Conservation (phyloP, 2,797 vertebrate genomes). For the Sternarchorhynchus goeldii region DNA sequence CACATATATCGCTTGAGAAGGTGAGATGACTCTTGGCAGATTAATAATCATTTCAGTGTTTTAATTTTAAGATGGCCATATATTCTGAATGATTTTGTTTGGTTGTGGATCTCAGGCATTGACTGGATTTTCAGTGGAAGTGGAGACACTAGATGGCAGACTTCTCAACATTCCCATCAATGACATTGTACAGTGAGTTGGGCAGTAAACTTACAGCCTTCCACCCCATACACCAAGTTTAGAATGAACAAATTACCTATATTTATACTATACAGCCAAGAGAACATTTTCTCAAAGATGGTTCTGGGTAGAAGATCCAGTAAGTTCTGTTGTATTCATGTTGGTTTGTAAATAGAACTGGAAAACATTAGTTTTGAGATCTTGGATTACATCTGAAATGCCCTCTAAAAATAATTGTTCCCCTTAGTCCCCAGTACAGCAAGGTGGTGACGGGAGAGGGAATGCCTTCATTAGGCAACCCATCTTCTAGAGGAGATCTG, state of each 20-base stretch:
- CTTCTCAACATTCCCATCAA: slow-evolving; percentile 89
- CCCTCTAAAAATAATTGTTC: not conserved
- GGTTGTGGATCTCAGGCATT: slow-evolving; percentile 79
- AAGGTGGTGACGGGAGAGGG: slow-evolving; percentile 87
- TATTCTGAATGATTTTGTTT: too few species aligned
- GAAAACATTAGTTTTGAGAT: too few species aligned
- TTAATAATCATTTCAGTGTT: not conserved
- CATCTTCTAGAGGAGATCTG: slow-evolving; percentile 81
- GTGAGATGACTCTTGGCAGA: slow-evolving; percentile 65
- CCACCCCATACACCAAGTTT: too few species aligned
- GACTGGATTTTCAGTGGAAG: slow-evolving; percentile 83
- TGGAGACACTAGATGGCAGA: slow-evolving; percentile 88
- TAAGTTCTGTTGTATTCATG: too few species aligned
- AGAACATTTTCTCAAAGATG: too few species aligned
- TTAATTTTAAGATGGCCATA: too few species aligned
- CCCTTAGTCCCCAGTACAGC: slow-evolving; percentile 81
- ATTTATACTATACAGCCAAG: too few species aligned
- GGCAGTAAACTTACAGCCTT: not conserved
- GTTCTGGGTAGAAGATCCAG: too few species aligned
- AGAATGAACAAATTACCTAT: too few species aligned
- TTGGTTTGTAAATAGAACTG: too few species aligned
- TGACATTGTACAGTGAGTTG: slow-evolving; percentile 90
- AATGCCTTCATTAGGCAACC: slow-evolving; percentile 81
- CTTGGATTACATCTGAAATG: not conserved
- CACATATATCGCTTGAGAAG: slow-evolving; percentile 82